These are phyloP conservation scores for Ptiloglossa arizonensis DNA, from an alignment of 1,140 invertebrate species.

Conservation along the genomic window DNA sequence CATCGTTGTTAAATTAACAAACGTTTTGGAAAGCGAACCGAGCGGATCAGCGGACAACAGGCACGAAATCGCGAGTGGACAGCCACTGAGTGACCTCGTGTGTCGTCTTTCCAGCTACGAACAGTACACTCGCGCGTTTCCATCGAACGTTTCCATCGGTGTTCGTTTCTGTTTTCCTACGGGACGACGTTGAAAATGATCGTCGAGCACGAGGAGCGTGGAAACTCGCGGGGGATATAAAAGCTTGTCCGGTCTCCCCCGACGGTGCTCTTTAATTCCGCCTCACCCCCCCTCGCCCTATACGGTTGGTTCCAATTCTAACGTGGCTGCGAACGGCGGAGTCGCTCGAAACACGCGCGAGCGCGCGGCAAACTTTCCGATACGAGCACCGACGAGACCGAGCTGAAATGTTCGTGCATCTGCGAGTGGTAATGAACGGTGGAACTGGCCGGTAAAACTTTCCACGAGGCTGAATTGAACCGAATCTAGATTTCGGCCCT, in stretches of 20 bases:
- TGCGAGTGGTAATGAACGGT: conserved; percentile 52
- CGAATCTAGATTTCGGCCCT: conserved; percentile 50
- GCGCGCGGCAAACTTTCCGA: conserved; percentile 31
- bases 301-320: background rate
- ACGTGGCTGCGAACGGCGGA: background rate
- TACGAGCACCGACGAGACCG: background rate
- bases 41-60: no score
- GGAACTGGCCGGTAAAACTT: conserved; percentile 48
- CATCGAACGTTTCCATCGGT: no score
- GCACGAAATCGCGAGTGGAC: no score
- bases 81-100: no score
- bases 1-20: no score
- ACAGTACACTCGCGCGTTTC: background rate
- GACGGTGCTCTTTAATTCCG: background rate
- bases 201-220: background rate
- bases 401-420: conserved; percentile 46
- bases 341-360: background rate
- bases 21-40: no score
- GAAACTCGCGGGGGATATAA: background rate
- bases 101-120: no score
- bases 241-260: background rate
- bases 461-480: conserved; percentile 45
- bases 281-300: no score
- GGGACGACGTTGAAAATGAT: no score
- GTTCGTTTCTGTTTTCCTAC: no score